Percentiles rank a stretch among this genome's conserved stretches.
These are phyloP conservation scores for Columbina picui DNA, from an alignment of 2,113 vertebrate genomes.

Conservation along the genomic window DNA sequence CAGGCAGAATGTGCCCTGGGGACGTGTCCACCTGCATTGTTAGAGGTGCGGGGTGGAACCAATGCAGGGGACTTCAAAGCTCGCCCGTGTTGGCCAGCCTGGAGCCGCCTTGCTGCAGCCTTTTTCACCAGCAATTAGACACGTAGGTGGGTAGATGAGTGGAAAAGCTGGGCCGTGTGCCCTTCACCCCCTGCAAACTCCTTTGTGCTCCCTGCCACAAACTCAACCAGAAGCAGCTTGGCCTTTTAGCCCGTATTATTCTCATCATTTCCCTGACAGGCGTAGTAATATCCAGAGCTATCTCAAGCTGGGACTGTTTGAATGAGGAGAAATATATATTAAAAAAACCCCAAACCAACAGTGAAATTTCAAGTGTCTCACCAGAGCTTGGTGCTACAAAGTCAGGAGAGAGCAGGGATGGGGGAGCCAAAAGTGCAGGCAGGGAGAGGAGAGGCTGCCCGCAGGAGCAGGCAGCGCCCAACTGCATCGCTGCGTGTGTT, in stretches of 20 bases:
- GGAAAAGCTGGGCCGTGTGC: background rate
- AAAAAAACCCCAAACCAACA: background rate
- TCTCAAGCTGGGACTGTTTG: constrained; percentile 19
- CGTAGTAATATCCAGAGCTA: background rate
- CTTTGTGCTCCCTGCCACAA: background rate
- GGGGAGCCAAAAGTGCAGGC: background rate
- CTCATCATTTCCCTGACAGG: constrained; percentile 30
- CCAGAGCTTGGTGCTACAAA: background rate
- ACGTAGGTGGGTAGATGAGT: background rate
- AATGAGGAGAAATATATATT: background rate
- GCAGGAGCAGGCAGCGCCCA: background rate
- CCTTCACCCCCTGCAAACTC: background rate
- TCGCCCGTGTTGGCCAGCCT: background rate
- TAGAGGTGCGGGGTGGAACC: background rate
- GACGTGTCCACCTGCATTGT: rapidly evolving
- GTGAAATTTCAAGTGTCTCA: background rate
- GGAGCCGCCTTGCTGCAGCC: background rate
- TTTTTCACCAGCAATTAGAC: background rate
- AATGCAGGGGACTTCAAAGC: background rate
- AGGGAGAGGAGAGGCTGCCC: background rate
- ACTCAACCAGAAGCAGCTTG: background rate
- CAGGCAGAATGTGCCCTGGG: rapidly evolving
- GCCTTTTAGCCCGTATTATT: background rate
- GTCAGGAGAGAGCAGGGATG: background rate
- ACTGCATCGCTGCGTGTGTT: rapidly evolving